These are phyloP conservation scores for Acromyrmex charruanus DNA, from an alignment of 1,140 invertebrate species.

Conservation along the genomic window DNA sequence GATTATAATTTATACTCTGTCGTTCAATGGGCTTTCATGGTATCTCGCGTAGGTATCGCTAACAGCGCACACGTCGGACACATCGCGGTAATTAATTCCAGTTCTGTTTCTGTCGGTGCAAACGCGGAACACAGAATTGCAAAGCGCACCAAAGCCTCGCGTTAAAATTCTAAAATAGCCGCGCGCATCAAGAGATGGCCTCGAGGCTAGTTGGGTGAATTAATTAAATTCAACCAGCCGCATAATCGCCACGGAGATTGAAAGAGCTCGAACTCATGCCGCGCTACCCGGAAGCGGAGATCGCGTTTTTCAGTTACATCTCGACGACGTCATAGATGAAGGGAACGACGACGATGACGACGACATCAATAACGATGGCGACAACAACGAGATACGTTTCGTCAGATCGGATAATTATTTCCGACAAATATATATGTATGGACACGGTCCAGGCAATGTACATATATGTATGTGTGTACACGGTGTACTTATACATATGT, in stretches of 20 bases:
- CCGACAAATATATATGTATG: conserved; percentile 73
- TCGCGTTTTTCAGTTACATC: background rate
- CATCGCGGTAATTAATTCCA: conserved; percentile 43
- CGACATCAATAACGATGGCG: conserved; percentile 15
- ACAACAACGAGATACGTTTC: conserved; percentile 63
- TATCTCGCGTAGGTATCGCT: background rate
- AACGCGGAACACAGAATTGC: conserved; percentile 2
- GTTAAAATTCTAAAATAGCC: conserved; percentile 52
- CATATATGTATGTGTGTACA: conserved; percentile 67
- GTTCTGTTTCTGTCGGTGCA: conserved; percentile 2
- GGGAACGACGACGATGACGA: conserved; percentile 21
- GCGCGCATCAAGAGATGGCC: background rate
- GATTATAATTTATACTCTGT: conserved; percentile 10
- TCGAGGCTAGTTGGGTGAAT: conserved; percentile 42
- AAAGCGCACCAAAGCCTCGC: conserved; percentile 17
- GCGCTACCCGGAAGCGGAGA: too few species aligned
- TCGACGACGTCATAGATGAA: conserved; percentile 26
- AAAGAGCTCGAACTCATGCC: background rate
- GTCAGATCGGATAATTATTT: conserved; percentile 78
- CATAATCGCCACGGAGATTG: conserved; percentile 25
- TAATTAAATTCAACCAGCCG: conserved; percentile 38
- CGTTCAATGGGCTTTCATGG: background rate
- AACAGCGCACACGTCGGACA: conserved; percentile 12
- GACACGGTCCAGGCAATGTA: conserved; percentile 73
- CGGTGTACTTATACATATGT: conserved; percentile 61